Base-by-base conservation (phyloP, 1,140 invertebrate genomes). In the Meteorus sp. region DNA sequence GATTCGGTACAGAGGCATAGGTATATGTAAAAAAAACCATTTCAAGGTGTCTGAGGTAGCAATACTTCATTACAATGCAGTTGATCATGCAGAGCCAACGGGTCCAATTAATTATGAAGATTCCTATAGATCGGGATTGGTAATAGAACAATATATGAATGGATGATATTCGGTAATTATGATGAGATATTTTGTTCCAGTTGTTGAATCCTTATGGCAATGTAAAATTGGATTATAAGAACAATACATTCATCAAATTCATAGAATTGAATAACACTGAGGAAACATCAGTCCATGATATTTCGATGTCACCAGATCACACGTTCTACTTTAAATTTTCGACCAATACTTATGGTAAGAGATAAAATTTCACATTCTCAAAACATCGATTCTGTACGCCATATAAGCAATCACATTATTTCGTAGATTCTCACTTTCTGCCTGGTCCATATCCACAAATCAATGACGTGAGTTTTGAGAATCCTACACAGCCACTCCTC, bases 1-100 rank as follows among this genome's bases (percentile, higher is more conserved):
- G 83, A 71, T 87, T 22, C 71, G 77, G 45, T 80, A 81, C 2
- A 68, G 71, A 31, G 82, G 82, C 20, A 62, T 77, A 0, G 72
- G 69, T 6, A 79, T 79, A 52, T 88, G 86, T 66, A 57, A 57
- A 7, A 54, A 29, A 11, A 62, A 62, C 9, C 58, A 61, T 4
- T 70, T 69, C 17, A 59, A 60, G 35, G 75, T 79, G 23, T 63
- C 75, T 50, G 73, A 79, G 50, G 63, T 67, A 17, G 81, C 79
- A 23, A 73, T 82, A 44, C 62, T 83, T 33, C 47, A 69, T 9
- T 83, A 83, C 44, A 67, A 63, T 17, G 44, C 58, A 23, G 51
- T 37, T 7, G 37, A 27, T 65, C 3, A 52, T 11, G 25, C 9
- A 66, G 41, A 56, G 19, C 62, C 60, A 20, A 13, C 51, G 61